Percentiles rank a stretch among this genome's conserved stretches.
These are phyloP conservation scores for Mionectes macconnelli DNA, from an alignment of 2,113 vertebrate genomes.

Conservation along the genomic window DNA sequence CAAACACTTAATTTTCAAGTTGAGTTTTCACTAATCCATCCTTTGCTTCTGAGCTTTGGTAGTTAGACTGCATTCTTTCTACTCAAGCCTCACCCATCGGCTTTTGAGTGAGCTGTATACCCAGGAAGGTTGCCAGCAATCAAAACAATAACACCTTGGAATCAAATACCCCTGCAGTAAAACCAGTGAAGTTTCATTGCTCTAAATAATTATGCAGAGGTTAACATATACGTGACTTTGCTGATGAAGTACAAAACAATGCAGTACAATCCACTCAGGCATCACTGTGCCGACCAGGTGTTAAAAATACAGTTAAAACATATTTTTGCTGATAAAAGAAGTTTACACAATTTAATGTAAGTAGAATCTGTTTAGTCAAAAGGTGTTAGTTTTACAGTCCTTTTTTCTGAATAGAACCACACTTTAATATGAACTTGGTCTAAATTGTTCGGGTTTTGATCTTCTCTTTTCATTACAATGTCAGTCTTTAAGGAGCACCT, in stretches of 20 bases:
- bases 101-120: neutral
- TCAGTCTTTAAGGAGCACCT: neutral
- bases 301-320: neutral
- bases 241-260: neutral
- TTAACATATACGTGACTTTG: neutral
- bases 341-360: neutral
- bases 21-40: neutral
- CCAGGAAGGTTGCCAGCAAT: neutral
- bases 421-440: neutral
- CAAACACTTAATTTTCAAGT: neutral
- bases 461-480: neutral
- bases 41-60: neutral
- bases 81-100: neutral
- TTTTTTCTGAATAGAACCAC: neutral
- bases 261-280: neutral
- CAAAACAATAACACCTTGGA: neutral
- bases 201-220: neutral
- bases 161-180: neutral
- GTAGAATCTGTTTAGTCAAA: neutral
- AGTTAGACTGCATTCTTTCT: neutral
- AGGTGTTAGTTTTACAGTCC: neutral
- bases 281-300: neutral
- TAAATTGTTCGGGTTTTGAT: neutral
- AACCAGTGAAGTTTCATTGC: neutral
- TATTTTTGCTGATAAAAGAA: neutral